Base-by-base conservation (phyloP, 1,140 invertebrate genomes). In the Brachionus asplanchnoidis region DNA sequence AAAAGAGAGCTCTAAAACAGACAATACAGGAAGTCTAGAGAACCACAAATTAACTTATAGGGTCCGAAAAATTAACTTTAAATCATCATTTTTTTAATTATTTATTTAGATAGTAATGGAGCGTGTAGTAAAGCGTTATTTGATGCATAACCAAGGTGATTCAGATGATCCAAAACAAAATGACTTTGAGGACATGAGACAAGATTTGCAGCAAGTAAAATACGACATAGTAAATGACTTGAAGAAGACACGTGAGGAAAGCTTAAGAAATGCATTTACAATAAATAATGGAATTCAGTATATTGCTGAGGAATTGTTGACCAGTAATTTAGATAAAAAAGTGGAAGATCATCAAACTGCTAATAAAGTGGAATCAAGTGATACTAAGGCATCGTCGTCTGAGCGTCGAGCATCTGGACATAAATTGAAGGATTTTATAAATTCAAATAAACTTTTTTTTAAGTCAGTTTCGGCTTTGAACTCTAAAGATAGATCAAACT, bases 101-200 rank as follows among this genome's bases (percentile, higher is more conserved):
- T n/a, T 77, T 50, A 26, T 26, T 77, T 26, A 84, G 82, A 84
- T 56, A 28, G 84, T 84, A 11, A 78, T 78, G 73, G 68, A 84
- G 44, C 42, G 84, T 14, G 60, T 84, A 11, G 60, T 84, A 4
- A 84, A 84, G 75, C 42, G 84, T 2, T 84, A 75, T 40, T n/a
- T 84, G 7, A 68, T 84, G 60, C 84, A 84, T 26, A 84, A 77
- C n/a, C 84, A 84, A 78, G 60, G 84, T 36, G 84, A 84, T 60
- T 65, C 26, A 60, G 79, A 82, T n/a, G 79, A 82, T 20, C 65
- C 36, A 65, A 82, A 82, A 36, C 53, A 82, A 68, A 82, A 82
- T 44, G 73, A 77, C 56, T 75, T 84, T 44, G 73, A 78, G 3
- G 84, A 84, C 9, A 23, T 84, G 17, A 84, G 56, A 44, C 46